These are phyloP conservation scores for Adoxophyes honmai DNA, from an alignment of 1,140 invertebrate genomes.

Conservation along the genomic window DNA sequence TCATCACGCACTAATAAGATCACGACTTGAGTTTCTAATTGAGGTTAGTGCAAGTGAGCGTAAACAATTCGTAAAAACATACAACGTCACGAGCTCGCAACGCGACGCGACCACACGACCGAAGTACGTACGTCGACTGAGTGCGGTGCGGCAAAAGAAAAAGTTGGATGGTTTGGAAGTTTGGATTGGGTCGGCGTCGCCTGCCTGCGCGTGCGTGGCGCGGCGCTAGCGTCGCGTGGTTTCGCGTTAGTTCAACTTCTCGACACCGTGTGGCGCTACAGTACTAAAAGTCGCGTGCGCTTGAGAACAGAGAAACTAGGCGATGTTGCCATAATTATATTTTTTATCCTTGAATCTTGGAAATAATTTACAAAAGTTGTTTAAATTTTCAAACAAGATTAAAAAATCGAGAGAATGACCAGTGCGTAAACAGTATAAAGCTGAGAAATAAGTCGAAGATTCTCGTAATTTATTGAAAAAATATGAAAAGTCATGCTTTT, in stretches of 20 bases:
- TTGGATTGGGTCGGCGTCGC: background rate
- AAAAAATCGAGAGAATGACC: too few relatives aligned
- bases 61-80: conserved; percentile 59
- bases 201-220: conserved; percentile 2
- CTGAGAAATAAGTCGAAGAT: too few relatives aligned
- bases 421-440: too few relatives aligned
- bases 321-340: conserved; percentile 7
- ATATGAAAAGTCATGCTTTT: too few relatives aligned
- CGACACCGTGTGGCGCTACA: conserved; percentile 50
- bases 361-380: too few relatives aligned
- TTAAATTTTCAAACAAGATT: too few relatives aligned
- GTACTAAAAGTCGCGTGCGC: conserved; percentile 15
- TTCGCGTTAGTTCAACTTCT: conserved; percentile 39
- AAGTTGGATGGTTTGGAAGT: background rate
- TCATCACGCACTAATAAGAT: conserved; percentile 63
- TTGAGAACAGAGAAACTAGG: conserved; percentile 13
- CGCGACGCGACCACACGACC: conserved; percentile 35
- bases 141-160: background rate
- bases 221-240: conserved; percentile 22
- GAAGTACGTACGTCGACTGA: conserved; percentile 41
- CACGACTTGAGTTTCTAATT: conserved; percentile 35
- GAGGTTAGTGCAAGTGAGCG: conserved; percentile 34
- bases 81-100: conserved; percentile 22
- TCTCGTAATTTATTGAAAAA: too few relatives aligned
- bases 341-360: too few relatives aligned